Percentiles rank a stretch among this genome's conserved stretches.
These are phyloP conservation scores for Drosophila hamatofila DNA, from an alignment of 2,888 invertebrate species.

Conservation along the genomic window DNA sequence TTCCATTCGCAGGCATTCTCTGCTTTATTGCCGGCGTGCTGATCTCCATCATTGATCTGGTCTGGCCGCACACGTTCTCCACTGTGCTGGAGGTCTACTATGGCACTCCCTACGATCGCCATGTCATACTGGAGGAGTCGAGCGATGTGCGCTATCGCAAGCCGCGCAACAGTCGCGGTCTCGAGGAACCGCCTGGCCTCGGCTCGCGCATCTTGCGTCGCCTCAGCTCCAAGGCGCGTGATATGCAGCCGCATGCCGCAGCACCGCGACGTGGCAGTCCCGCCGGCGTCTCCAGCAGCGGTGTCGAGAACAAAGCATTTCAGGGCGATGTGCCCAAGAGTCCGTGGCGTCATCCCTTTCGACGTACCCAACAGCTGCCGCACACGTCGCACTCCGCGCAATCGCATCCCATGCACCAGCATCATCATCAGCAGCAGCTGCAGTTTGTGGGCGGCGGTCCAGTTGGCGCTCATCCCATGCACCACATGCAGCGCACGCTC, in stretches of 20 bases:
- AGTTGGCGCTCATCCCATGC: conserved; percentile 72
- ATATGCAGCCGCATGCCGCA: conserved; percentile 76
- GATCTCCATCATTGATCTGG: conserved; percentile 93
- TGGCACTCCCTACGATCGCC: conserved; percentile 96
- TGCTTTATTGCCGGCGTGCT: conserved; percentile 92
- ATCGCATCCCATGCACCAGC: conserved; percentile 52
- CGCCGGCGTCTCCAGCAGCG: conserved; percentile 85
- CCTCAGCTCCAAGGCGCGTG: conserved; percentile 90
- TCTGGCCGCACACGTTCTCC: conserved; percentile 96
- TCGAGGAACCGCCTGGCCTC: conserved; percentile 88
- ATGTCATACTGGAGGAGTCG: conserved; percentile 96
- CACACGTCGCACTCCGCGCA: conserved; percentile 68
- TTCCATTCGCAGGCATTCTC: conserved; percentile 85
- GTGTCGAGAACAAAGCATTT: conserved; percentile 90
- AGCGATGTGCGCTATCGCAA: conserved; percentile 89
- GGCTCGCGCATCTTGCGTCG: conserved; percentile 90
- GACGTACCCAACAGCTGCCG: conserved; percentile 82
- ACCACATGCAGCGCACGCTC: conserved; percentile 86
- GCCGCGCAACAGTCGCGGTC: conserved; percentile 86
- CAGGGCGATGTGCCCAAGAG: conserved; percentile 89
- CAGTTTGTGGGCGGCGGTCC: conserved; percentile 69
- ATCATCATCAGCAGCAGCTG: conserved; percentile 70
- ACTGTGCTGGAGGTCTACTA: conserved; percentile 95
- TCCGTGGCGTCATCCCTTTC: conserved; percentile 90
- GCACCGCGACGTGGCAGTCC: conserved; percentile 74